These are phyloP conservation scores for Premnoplex brunnescens DNA, from an alignment of 2,797 vertebrate genomes.

Conservation along the genomic window DNA sequence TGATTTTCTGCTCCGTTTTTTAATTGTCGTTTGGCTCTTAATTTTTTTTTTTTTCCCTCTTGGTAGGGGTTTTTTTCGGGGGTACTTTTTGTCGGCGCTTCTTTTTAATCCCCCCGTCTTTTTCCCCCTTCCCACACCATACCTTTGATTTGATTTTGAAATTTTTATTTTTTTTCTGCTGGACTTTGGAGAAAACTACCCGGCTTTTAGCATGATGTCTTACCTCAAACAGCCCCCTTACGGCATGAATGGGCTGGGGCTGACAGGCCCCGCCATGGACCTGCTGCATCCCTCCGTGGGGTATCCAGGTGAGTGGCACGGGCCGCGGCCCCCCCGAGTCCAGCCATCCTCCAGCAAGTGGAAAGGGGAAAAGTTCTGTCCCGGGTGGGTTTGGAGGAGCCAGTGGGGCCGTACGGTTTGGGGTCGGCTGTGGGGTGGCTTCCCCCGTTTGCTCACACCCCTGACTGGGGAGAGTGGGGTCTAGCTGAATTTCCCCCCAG, in stretches of 20 bases:
- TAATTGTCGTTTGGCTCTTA: not conserved
- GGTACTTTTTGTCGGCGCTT: not conserved
- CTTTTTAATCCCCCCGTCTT: not conserved
- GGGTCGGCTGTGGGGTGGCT: not conserved
- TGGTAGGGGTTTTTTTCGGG: not conserved
- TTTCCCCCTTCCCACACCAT: not conserved
- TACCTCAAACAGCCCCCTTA: conserved; percentile 42
- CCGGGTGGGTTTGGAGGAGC: not conserved
- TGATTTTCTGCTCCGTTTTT: not conserved
- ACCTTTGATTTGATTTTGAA: not conserved
- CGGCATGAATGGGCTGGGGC: conserved; percentile 94
- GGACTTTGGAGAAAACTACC: not conserved
- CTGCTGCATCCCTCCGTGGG: conserved; percentile 91
- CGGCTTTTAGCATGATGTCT: conserved; percentile 41
- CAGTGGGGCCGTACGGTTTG: not conserved
- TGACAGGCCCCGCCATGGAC: conserved; percentile 91
- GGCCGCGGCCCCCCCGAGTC: not conserved
- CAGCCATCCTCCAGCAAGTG: not conserved
- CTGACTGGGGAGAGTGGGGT: not conserved
- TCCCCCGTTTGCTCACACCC: not conserved
- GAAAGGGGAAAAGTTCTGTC: not conserved
- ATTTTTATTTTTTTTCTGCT: not conserved
- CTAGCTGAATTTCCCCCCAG: not conserved
- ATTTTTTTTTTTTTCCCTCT: not conserved
- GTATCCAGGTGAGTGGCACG: not conserved